Conservation (phyloP, 2,113 vertebrate species). For the Sebastes fasciatus region DNA sequence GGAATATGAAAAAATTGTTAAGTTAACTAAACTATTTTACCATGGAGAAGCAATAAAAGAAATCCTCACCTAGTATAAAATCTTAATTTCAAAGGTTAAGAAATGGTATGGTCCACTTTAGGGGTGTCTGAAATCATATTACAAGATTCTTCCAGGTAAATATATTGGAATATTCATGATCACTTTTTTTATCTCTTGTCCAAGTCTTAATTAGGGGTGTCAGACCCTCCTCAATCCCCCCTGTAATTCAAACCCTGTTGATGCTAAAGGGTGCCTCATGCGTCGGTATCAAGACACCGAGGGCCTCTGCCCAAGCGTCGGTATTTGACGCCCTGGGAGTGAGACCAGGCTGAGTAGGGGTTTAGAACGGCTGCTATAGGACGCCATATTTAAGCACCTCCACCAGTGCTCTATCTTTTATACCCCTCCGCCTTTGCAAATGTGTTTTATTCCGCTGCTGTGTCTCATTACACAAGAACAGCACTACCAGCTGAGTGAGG, state of each 20-base stretch:
- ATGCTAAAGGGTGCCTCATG: neutral
- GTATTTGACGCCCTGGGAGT: neutral
- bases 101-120: too few species aligned
- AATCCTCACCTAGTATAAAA: too few species aligned
- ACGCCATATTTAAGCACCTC: slow-evolving; percentile 56
- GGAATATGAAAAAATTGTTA: too few species aligned
- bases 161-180: too few species aligned
- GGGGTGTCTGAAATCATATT: too few species aligned
- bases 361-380: slow-evolving; percentile 20
- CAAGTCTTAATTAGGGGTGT: too few species aligned
- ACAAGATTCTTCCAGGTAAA: too few species aligned
- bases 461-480: slow-evolving; percentile 77
- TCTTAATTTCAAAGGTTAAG: too few species aligned
- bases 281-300: neutral
- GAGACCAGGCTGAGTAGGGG: neutral
- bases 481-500: slow-evolving; percentile 73
- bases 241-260: too few species aligned
- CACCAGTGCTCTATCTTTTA: slow-evolving; percentile 34
- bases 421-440: slow-evolving; percentile 51
- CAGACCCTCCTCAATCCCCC: too few species aligned
- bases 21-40: too few species aligned
- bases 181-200: too few species aligned
- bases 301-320: neutral
- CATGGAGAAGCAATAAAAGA: neutral
- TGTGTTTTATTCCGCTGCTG: slow-evolving; percentile 65